These are phyloP conservation scores for Cygnus atratus DNA, from an alignment of 2,113 vertebrate species.

Conservation along the genomic window DNA sequence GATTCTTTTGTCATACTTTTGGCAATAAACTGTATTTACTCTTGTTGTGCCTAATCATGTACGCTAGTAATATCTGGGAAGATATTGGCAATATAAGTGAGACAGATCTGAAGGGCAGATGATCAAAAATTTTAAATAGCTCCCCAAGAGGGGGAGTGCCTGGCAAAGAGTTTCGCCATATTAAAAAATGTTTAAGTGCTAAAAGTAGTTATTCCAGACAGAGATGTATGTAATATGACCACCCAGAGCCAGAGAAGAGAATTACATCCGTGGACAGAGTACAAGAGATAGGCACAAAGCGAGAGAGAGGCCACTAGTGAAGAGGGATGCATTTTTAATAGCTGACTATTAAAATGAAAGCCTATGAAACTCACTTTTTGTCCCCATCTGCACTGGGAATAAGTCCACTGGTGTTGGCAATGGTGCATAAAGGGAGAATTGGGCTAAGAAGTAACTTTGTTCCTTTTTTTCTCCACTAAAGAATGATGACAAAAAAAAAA, in stretches of 20 bases:
- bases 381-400: background rate
- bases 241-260: background rate
- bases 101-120: conserved; percentile 1
- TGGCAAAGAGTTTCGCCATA: background rate
- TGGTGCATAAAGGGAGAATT: background rate
- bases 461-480: background rate
- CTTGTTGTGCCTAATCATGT: conserved; percentile 1
- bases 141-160: background rate
- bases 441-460: background rate
- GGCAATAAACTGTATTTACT: conserved; percentile 33
- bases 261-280: background rate
- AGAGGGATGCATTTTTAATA: background rate
- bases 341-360: background rate
- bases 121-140: background rate
- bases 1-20: background rate
- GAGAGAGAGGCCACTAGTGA: background rate
- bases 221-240: background rate
- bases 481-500: background rate
- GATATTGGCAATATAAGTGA: background rate
- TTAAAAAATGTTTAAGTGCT: background rate
- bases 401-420: background rate
- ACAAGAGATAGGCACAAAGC: background rate
- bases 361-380: background rate
- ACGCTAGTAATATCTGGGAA: background rate
- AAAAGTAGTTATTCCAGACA: background rate